Conservation (phyloP, 2,797 vertebrate genomes). For the Tympanoctomys barrerae region DNA sequence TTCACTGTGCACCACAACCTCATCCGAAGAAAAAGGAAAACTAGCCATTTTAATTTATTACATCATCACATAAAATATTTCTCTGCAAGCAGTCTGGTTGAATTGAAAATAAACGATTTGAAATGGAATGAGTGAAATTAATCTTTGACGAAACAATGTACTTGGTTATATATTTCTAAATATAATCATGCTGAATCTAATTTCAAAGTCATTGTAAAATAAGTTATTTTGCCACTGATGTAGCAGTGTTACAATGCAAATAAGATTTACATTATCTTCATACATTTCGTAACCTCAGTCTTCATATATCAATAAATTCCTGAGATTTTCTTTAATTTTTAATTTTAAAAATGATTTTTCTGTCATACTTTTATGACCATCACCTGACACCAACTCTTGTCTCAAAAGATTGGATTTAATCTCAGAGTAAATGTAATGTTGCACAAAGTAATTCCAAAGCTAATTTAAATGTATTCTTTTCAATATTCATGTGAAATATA, state of each 20-base stretch:
- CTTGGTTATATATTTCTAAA: not conserved
- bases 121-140: not conserved
- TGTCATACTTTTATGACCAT: not conserved
- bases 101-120: not conserved
- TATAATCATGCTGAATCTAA: not conserved
- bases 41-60: not conserved
- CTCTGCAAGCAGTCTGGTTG: not conserved
- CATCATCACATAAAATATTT: not conserved
- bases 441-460: constrained; percentile 55
- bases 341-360: not conserved
- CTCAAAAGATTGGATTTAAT: constrained; percentile 60
- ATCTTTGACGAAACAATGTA: not conserved
- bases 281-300: not conserved
- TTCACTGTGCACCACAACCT: not conserved
- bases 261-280: not conserved
- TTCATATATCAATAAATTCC: not conserved
- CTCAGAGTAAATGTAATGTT: not conserved
- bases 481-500: constrained; percentile 29
- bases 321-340: not conserved
- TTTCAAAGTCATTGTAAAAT: not conserved
- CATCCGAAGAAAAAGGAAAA: not conserved
- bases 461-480: constrained; percentile 65
- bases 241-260: not conserved
- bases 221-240: not conserved
- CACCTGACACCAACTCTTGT: constrained; percentile 51